These are phyloP conservation scores for Calameuta filiformis DNA, from an alignment of 2,888 invertebrate genomes.

Conservation along the genomic window DNA sequence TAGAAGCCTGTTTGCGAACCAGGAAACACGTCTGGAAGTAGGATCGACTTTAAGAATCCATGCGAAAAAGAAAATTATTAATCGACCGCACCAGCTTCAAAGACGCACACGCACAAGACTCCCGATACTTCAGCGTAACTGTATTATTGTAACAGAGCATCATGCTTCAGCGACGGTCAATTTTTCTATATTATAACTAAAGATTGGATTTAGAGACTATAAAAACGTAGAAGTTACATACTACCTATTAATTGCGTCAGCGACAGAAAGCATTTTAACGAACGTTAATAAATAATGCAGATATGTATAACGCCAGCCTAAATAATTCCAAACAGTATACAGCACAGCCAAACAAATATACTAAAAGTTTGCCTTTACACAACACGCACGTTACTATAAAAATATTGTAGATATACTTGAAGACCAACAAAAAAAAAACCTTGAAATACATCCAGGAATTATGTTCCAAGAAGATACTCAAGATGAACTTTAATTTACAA, in stretches of 20 bases:
- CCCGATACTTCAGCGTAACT: neutral
- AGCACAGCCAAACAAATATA: neutral
- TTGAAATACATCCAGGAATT: neutral
- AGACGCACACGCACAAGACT: neutral
- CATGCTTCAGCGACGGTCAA: neutral
- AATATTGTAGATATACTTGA: neutral
- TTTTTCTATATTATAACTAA: neutral
- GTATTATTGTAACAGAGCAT: neutral
- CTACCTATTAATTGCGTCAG: neutral
- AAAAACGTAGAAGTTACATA: neutral
- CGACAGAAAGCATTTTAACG: neutral
- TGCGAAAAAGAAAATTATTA: neutral
- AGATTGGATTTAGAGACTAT: neutral
- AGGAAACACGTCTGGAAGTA: slow-evolving; percentile 58
- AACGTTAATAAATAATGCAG: neutral
- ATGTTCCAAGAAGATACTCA: neutral
- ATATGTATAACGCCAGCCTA: neutral
- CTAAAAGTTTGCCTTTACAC: neutral
- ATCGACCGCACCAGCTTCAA: neutral
- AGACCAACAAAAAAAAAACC: neutral
- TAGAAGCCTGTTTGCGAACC: slow-evolving; percentile 64
- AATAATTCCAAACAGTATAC: neutral
- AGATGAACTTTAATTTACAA: neutral
- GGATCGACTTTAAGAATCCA: neutral
- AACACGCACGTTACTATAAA: neutral